Percentiles rank a stretch among this genome's conserved stretches.
Conservation (phyloP, 2,797 vertebrate species). For the Fistularia tabacaria region DNA sequence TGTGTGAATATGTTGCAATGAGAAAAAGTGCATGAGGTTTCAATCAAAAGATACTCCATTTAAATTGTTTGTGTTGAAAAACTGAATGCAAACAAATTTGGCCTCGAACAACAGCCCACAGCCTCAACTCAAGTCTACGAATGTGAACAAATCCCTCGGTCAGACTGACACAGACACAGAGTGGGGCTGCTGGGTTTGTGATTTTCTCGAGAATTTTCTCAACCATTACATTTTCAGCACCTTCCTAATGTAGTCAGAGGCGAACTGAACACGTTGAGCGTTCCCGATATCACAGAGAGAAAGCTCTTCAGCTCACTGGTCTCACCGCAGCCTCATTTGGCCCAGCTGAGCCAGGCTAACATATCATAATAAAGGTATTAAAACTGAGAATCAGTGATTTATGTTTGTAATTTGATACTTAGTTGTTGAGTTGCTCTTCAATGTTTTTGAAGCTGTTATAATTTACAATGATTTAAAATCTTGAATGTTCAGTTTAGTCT, state of each 20-base stretch:
- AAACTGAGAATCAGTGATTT: too few species aligned
- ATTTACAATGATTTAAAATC: too few species aligned
- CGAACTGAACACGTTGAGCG: conserved; percentile 13
- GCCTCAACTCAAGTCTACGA: conserved; percentile 42
- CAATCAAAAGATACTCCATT: conserved; percentile 18
- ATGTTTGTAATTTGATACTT: too few species aligned
- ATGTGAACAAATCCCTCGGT: conserved; percentile 42
- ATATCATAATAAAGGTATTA: too few species aligned
- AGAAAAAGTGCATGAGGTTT: conserved; percentile 18
- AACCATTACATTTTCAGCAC: conserved; percentile 76
- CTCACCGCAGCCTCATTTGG: too few species aligned
- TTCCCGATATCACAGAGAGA: conserved; percentile 68
- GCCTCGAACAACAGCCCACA: conserved; percentile 36
- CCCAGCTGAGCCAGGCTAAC: too few species aligned
- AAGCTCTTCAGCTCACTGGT: too few species aligned
- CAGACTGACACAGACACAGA: conserved; percentile 2
- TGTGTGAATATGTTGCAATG: background rate
- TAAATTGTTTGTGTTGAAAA: conserved; percentile 20
- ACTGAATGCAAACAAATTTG: conserved; percentile 40
- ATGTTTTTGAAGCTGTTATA: too few species aligned
- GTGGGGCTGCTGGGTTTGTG: conserved; percentile 69
- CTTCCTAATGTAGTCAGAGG: conserved; percentile 76
- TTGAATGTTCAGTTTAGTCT: too few species aligned
- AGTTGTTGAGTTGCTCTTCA: too few species aligned
- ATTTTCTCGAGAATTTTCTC: conserved; percentile 76